These are phyloP conservation scores for Drosophila bocqueti DNA, from an alignment of 1,140 invertebrate species.

Conservation along the genomic window DNA sequence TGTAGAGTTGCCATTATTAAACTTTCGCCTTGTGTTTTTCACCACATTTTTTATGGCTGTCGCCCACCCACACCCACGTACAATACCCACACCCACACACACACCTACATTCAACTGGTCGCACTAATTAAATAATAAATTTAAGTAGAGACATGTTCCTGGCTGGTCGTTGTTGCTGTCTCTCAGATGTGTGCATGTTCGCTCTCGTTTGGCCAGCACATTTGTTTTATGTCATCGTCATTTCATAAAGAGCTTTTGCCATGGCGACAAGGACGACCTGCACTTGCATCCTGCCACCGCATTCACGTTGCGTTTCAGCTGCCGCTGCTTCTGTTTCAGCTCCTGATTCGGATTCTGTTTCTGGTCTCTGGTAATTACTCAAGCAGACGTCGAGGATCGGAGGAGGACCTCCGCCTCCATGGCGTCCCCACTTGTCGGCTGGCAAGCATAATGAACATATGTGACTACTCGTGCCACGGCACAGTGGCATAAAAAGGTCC, in stretches of 20 bases:
- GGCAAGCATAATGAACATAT: slow-evolving; percentile 79
- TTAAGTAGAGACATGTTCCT: slow-evolving; percentile 46
- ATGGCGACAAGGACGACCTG: slow-evolving; percentile 44
- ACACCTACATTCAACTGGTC: slow-evolving; percentile 28
- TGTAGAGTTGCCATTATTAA: neutral
- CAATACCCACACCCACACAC: neutral
- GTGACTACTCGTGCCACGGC: slow-evolving; percentile 54
- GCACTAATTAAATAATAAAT: slow-evolving; percentile 76
- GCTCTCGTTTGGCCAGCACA: slow-evolving; percentile 43
- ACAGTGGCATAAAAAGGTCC: slow-evolving; percentile 76
- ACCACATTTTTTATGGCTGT: neutral
- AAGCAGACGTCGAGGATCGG: slow-evolving; percentile 70
- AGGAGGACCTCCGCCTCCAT: slow-evolving; percentile 50
- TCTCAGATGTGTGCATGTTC: slow-evolving; percentile 11
- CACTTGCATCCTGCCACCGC: slow-evolving; percentile 55
- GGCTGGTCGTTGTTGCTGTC: slow-evolving; percentile 6
- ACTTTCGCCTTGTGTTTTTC: neutral
- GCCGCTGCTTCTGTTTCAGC: neutral
- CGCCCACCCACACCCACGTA: neutral
- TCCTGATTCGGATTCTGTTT: slow-evolving; percentile 33
- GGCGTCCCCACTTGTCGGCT: slow-evolving; percentile 59
- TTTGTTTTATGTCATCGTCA: slow-evolving; percentile 69
- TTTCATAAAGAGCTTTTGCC: slow-evolving; percentile 71
- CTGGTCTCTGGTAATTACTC: slow-evolving; percentile 76
- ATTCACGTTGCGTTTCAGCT: slow-evolving; percentile 59